Base-by-base conservation (phyloP, 2,888 invertebrate species). In the Macroteleia sp. region DNA sequence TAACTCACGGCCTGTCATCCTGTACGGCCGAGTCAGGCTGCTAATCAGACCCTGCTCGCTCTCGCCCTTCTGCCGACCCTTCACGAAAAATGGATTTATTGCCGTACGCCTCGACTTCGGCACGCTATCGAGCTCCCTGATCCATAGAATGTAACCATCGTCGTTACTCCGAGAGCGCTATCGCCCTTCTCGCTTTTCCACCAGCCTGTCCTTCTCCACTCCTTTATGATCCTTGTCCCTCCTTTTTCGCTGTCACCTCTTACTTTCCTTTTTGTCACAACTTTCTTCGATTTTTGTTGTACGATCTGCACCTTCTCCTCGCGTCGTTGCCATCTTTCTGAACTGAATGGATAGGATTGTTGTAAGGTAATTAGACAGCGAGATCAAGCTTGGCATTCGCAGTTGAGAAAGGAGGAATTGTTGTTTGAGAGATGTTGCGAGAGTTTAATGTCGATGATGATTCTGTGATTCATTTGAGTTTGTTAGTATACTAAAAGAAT, bases 71-170 rank as follows among this genome's bases (percentile, higher is more conserved):
- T 80, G 81, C 81, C 85, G 89, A 90, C 90, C 91, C 91, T 91
- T 91, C 90, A 91, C 91, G 91, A 91, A 85, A 91, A 91, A 91
- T 91, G 91, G 91, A 91, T 91, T 91, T 91, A 91, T 91, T 90
- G 91, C 91, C 89, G 89, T 89, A 88, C 89, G 90, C 91, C 89
- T 90, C 90, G 91, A 91, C 91, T 91, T 91, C 90, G 91, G 91
- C 91, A 91, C 91, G 91, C 91, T 91, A 91, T 91, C 91, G 89
- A 91, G 89, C 88, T 90, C 91, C 89, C 90, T 91, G 91, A 91
- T 91, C 91, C 91, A 87, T 91, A 88, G 89, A 88, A 89, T 86
- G 88, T 89, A 88, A 85, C 86, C 86, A 84, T 86, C 84, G 83
- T 83, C 86, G 85, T 85, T 78, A 75, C 69, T 64, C 62, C 62